phyloP scores from a whole-genome alignment of 1,140 invertebrate genomes.

The Diachasma alloeum region DNA sequence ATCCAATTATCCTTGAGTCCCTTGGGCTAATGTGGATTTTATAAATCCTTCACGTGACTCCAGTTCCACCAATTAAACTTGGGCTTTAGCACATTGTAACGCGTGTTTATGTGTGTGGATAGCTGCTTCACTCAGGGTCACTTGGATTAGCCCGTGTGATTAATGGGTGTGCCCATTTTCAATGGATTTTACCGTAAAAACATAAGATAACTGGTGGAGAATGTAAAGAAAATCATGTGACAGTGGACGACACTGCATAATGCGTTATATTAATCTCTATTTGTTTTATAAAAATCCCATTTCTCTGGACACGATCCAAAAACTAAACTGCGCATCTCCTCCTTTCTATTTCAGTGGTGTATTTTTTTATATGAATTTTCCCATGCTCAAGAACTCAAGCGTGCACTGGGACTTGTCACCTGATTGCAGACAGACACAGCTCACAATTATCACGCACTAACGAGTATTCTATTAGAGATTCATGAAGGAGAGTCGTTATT shows the following conservation, averaged over 20 bases:
- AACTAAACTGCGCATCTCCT: conserved; percentile 8
- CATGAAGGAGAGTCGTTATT: conserved; percentile 15
- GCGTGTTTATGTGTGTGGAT: not conserved
- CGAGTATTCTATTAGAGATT: not conserved
- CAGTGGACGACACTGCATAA: not conserved
- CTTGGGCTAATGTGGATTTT: not conserved
- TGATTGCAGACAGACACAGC: not conserved
- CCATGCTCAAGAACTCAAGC: not conserved
- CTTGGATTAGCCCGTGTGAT: not conserved
- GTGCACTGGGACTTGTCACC: not conserved
- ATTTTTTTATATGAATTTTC: not conserved
- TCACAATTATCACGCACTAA: not conserved
- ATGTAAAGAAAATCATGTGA: not conserved
- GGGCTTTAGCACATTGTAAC: not conserved
- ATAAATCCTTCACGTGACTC: not conserved
- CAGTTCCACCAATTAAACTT: not conserved
- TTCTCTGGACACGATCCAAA: not conserved
- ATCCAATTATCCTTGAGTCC: not conserved
- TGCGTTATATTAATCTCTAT: not conserved
- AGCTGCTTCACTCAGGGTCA: not conserved
- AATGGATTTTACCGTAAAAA: not conserved
- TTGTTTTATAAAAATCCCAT: not conserved
- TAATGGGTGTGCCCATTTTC: not conserved
- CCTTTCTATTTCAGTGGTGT: not conserved
- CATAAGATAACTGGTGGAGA: not conserved